Evolutionary conservation across 1,140 invertebrate species (phyloP).

Genomic region (Acromyrmex echinatior): DNA sequence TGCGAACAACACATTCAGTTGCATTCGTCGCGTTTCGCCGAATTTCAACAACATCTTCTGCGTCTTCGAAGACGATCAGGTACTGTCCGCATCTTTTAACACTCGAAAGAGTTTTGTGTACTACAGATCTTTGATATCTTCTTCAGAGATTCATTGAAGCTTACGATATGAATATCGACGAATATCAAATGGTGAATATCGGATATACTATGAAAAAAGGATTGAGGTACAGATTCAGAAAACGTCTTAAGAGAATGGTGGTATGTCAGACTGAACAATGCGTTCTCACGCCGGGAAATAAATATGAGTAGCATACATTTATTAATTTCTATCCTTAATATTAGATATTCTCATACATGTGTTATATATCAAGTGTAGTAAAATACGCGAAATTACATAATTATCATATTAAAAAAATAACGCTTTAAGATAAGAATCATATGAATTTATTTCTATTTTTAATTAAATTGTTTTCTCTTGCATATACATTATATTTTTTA

Average conservation of each 20-base stretch:
- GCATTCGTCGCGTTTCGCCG: conserved; percentile 89
- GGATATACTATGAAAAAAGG: conserved; percentile 85
- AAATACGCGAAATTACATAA: background rate
- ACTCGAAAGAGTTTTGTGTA: background rate
- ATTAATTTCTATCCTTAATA: background rate
- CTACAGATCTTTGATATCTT: conserved; percentile 65
- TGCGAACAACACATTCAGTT: conserved; percentile 94
- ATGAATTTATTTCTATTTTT: background rate
- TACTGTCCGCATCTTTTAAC: conserved; percentile 80
- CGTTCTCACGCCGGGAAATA: conserved; percentile 13
- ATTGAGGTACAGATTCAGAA: conserved; percentile 84
- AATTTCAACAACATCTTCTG: conserved; percentile 91
- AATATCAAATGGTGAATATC: conserved; percentile 91
- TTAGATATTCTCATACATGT: background rate
- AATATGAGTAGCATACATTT: background rate
- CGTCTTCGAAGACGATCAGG: conserved; percentile 91
- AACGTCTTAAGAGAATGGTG: conserved; percentile 83
- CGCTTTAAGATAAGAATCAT: background rate
- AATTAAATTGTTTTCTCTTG: background rate
- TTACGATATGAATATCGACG: conserved; percentile 90
- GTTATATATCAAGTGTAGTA: conserved; percentile 16
- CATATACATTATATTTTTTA: background rate
- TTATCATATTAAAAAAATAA: background rate
- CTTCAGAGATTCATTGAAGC: conserved; percentile 90
- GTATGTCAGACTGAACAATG: conserved; percentile 79